Evolutionary conservation across 2,113 vertebrate genomes (phyloP).

Genomic region (Caretta caretta): DNA sequence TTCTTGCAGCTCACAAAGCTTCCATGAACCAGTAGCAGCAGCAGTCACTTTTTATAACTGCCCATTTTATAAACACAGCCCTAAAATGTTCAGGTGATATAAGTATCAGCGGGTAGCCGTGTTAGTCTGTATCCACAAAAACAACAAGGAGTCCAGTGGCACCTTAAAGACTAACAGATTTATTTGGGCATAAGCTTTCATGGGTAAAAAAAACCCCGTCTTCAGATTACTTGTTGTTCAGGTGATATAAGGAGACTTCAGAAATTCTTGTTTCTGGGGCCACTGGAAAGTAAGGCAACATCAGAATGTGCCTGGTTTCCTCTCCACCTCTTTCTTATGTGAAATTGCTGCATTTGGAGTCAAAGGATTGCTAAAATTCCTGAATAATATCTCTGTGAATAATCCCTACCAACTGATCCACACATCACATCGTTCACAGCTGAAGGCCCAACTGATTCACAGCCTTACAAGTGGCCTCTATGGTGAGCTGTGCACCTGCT

Average conservation of each 20-base stretch:
- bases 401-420: not conserved
- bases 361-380: not conserved
- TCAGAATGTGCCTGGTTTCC: not conserved
- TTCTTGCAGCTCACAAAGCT: not conserved
- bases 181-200: too few relatives aligned
- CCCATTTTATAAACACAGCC: not conserved
- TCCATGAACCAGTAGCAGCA: not conserved
- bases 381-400: not conserved
- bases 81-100: not conserved
- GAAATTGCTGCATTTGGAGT: not conserved
- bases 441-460: not conserved
- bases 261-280: conserved; percentile 13
- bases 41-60: not conserved
- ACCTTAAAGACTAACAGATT: too few relatives aligned
- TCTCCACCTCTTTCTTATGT: not conserved
- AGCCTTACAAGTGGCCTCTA: not conserved
- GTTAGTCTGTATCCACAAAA: too few relatives aligned
- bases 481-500: not conserved
- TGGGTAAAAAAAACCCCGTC: too few relatives aligned
- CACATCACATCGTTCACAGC: not conserved
- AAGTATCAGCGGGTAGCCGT: not conserved
- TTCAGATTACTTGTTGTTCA: not conserved
- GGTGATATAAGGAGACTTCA: not conserved
- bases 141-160: too few relatives aligned
- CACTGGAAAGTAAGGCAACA: not conserved